Evolutionary conservation across 2,888 invertebrate species (phyloP).

Genomic region (Leptopilina syphax): DNA sequence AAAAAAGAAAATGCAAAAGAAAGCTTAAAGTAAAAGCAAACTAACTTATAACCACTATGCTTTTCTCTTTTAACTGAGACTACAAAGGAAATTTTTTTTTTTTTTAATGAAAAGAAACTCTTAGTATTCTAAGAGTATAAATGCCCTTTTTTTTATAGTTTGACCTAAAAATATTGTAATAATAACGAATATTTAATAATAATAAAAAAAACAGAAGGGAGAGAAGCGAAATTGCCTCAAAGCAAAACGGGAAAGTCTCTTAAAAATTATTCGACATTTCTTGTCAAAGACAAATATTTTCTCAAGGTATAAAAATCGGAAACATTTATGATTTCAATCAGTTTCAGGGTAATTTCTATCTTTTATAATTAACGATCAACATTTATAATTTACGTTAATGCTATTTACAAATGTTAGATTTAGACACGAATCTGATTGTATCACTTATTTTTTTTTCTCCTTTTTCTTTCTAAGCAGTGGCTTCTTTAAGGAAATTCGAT

Average conservation of each 20-base stretch:
- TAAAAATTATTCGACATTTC: constrained; percentile 9
- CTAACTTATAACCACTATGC: not conserved
- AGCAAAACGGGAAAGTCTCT: constrained; percentile 5
- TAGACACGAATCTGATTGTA: not conserved
- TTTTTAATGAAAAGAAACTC: not conserved
- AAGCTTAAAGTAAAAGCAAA: not conserved
- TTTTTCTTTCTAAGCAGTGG: not conserved
- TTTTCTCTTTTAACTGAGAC: constrained; percentile 1
- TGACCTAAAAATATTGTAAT: not conserved
- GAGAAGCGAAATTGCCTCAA: not conserved
- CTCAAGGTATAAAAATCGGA: constrained; percentile 2
- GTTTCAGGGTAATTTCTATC: not conserved
- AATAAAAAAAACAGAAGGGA: not conserved
- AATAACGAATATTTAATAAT: not conserved
- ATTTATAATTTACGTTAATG: too few species aligned
- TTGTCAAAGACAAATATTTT: not conserved
- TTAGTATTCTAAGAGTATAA: constrained; percentile 43
- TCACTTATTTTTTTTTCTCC: not conserved
- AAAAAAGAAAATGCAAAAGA: constrained; percentile 11
- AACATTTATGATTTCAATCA: not conserved
- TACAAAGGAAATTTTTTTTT: constrained; percentile 2
- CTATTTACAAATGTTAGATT: constrained; percentile 1
- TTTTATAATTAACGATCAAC: not conserved
- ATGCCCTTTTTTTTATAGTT: constrained; percentile 44
- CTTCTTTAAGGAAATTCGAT: too few species aligned